Evolutionary conservation across 2,797 vertebrate genomes (phyloP), one percentile per base, ranked within the genome.

Genomic region (Sternotherus odoratus): DNA sequence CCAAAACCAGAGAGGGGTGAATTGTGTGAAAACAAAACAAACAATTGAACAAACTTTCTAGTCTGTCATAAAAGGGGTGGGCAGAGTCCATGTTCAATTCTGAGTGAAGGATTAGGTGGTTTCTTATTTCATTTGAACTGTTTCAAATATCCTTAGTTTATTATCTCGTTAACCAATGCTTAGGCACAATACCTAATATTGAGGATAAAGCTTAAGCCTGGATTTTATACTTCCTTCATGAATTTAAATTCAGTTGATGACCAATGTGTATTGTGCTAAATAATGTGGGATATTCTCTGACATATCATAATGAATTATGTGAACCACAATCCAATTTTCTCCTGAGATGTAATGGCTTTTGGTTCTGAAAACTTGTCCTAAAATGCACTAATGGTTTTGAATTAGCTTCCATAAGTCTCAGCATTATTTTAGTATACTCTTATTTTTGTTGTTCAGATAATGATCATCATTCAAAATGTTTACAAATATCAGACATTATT

Each of bases 391-490:
- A 4, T 74, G 89, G 28, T 2, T 92, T 88, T 77, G 51, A 83
- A 85, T 88, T 43, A 2, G 80, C 50, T 80, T 77, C 72, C 49
- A 19, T 0, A 36, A 7, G 0, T 1, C 56, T 94, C 46, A 78
- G 80, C 46, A 77, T 54, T 78, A 82, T 30, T 49, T 85, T 88
- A 79, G 16, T n/a, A 48, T 75, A 84, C 80, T 80, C 63, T 69
- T 69, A 21, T 90, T 6, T 33, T 94, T 88, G 94, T 80, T 91
- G 75, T 92, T 80, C 78, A 77, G 24, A 30, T 50, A 75, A 75
- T 48, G 5, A 24, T n/a, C 75, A 77, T n/a, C 63, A 10, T 82
- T 94, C 89, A 90, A 43, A 36, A 50, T 12, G 3, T 84, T 90
- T 87, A 85, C 77, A 88, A 88, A 85, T 87, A 69, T 46, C 57